These are phyloP conservation scores for Calidris pugnax DNA, from an alignment of 2,113 vertebrate species.

Conservation along the genomic window DNA sequence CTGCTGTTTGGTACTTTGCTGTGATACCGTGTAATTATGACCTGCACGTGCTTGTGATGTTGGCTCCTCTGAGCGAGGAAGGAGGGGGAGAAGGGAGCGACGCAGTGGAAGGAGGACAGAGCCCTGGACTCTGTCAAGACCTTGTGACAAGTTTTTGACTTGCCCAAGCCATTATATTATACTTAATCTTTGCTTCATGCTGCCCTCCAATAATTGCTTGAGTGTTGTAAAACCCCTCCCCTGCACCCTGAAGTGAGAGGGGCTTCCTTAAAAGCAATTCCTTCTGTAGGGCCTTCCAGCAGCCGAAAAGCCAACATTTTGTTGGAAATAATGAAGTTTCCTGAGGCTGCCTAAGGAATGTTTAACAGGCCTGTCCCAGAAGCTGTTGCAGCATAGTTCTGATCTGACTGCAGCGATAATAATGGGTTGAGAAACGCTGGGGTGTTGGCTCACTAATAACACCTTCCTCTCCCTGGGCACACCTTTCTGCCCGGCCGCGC, in stretches of 20 bases:
- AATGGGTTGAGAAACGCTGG: background rate
- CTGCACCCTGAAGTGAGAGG: background rate
- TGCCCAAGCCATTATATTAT: background rate
- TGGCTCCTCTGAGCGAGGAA: background rate
- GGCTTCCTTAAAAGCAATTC: background rate
- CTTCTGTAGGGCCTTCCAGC: background rate
- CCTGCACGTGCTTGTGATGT: background rate
- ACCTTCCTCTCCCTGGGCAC: conserved; percentile 15
- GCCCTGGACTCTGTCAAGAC: background rate
- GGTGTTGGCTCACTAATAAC: conserved; percentile 23
- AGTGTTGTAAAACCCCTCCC: background rate
- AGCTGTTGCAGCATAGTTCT: background rate
- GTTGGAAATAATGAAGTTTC: background rate
- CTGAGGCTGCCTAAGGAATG: background rate
- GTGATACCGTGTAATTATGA: background rate
- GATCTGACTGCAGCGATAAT: background rate
- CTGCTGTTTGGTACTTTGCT: conserved; percentile 7
- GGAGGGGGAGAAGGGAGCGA: background rate
- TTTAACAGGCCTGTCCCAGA: background rate
- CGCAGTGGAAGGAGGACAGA: background rate
- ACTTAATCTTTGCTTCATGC: background rate
- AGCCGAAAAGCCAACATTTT: background rate
- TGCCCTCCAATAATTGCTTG: background rate
- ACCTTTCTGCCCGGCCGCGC: background rate
- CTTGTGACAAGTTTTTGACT: background rate